Conservation (phyloP, 2,797 vertebrate species). For the Mormyrops boulengeri region DNA sequence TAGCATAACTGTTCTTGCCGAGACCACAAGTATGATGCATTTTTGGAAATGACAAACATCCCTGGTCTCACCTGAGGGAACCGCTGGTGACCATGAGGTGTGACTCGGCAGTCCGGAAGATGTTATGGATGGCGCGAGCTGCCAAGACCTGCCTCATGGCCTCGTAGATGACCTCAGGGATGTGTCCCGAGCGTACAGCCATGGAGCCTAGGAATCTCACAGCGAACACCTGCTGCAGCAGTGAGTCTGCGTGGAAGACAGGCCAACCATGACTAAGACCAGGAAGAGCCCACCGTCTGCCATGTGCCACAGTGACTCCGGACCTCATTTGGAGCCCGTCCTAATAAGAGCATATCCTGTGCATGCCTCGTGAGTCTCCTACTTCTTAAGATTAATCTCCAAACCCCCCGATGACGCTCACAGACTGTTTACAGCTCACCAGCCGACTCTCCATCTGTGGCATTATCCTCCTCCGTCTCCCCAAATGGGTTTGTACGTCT, state of each 20-base stretch:
- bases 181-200: slow-evolving; percentile 78
- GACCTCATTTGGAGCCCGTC: not conserved
- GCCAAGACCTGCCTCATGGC: slow-evolving; percentile 96
- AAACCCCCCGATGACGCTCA: not conserved
- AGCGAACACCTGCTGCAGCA: slow-evolving; percentile 88
- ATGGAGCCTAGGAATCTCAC: slow-evolving; percentile 94
- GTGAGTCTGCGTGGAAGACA: slow-evolving; percentile 64
- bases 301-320: not conserved
- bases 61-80: slow-evolving; percentile 65
- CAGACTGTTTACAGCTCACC: slow-evolving; percentile 15
- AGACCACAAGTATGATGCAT: not conserved
- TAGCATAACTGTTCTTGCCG: not conserved
- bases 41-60: not conserved
- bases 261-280: not conserved
- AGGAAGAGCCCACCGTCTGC: not conserved
- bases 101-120: slow-evolving; percentile 89
- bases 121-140: slow-evolving; percentile 94
- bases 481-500: slow-evolving; percentile 96
- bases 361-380: not conserved
- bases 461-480: slow-evolving; percentile 74
- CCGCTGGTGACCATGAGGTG: slow-evolving; percentile 93
- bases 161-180: slow-evolving; percentile 87
- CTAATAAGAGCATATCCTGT: slow-evolving; percentile 1
- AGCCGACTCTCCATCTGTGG: slow-evolving; percentile 50
- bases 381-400: slow-evolving; percentile 10